Evolutionary conservation across 2,888 invertebrate species (phyloP).

Genomic region (Marronus borbonicus): DNA sequence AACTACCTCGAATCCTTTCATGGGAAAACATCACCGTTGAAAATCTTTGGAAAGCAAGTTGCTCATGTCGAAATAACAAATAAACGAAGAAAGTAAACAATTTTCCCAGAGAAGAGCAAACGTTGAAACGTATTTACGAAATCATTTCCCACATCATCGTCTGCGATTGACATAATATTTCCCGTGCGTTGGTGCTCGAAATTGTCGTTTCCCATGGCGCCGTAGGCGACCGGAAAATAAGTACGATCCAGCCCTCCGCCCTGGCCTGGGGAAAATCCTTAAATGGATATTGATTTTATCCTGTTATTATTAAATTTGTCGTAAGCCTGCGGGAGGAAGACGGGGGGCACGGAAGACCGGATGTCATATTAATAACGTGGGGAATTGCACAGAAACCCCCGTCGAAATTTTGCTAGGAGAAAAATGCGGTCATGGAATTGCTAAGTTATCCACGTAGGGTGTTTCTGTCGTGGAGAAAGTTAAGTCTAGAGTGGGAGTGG

Average conservation of each 20-base stretch:
- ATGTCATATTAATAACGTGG: not conserved
- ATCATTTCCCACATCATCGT: constrained; percentile 21
- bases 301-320: constrained; percentile 39
- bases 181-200: constrained; percentile 31
- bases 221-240: constrained; percentile 25
- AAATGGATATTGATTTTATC: constrained; percentile 43
- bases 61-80: too few relatives aligned
- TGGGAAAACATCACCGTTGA: too few relatives aligned
- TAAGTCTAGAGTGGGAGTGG: too few relatives aligned
- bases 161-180: constrained; percentile 34
- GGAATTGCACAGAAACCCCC: not conserved
- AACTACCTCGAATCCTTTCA: too few relatives aligned
- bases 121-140: constrained; percentile 15
- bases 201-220: constrained; percentile 30
- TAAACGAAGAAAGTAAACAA: not conserved
- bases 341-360: not conserved
- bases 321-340: not conserved
- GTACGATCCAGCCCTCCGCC: not conserved
- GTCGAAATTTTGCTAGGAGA: not conserved
- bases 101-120: not conserved
- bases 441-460: too few relatives aligned
- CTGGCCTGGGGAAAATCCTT: constrained; percentile 34
- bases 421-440: not conserved
- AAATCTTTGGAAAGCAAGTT: too few relatives aligned
- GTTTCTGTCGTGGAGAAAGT: too few relatives aligned